phyloP scores from a whole-genome alignment of 2,797 vertebrate genomes.

The Crenuchus spilurus region DNA sequence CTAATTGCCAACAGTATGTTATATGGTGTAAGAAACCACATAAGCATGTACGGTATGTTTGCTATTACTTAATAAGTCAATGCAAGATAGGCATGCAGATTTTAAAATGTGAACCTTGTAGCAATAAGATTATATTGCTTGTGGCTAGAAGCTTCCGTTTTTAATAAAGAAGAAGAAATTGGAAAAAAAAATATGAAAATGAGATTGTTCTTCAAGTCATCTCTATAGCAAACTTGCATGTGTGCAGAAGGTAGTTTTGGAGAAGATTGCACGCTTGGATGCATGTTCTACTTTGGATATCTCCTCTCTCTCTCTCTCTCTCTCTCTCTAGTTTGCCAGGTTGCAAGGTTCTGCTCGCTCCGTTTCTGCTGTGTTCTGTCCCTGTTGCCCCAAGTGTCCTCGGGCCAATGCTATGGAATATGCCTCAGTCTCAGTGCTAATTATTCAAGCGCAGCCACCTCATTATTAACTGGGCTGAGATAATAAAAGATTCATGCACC shows the following conservation, averaged over 20 bases:
- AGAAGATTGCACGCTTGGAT: background rate
- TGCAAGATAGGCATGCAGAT: too few relatives aligned
- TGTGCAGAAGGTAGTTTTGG: background rate
- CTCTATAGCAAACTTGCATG: background rate
- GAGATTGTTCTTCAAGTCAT: background rate
- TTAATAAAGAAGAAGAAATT: too few relatives aligned
- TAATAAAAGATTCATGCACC: conserved; percentile 84
- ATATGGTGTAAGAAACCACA: too few relatives aligned
- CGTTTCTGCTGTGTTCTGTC: conserved; percentile 59
- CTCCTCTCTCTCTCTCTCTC: conserved; percentile 52
- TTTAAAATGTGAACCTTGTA: too few relatives aligned
- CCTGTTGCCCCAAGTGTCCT: conserved; percentile 69
- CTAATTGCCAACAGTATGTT: too few relatives aligned
- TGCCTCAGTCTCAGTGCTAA: conserved; percentile 77
- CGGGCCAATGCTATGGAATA: conserved; percentile 74
- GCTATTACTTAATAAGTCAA: too few relatives aligned
- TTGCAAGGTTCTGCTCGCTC: conserved; percentile 51
- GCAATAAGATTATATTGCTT: too few relatives aligned
- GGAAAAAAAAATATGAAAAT: background rate
- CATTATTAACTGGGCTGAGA: conserved; percentile 80
- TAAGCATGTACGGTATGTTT: too few relatives aligned
- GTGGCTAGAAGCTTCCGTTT: too few relatives aligned
- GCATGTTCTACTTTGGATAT: conserved; percentile 7
- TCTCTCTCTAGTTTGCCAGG: conserved; percentile 69
- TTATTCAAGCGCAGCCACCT: conserved; percentile 82